Percentiles rank a stretch among this genome's conserved stretches.
Conservation (phyloP, 1,140 invertebrate genomes). For the Aricia agestis region DNA sequence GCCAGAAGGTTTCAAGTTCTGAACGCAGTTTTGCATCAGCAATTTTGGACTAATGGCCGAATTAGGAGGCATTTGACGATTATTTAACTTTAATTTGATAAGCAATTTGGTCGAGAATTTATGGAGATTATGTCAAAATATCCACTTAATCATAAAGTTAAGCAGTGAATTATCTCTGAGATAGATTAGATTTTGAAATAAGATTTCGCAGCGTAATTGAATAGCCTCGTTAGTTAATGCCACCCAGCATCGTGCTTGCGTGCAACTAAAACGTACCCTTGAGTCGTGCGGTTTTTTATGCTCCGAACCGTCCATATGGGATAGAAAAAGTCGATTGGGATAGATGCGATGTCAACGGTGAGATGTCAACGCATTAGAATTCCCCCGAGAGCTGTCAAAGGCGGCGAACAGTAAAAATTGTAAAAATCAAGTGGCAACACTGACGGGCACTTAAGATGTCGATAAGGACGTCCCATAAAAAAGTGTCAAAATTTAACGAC, state of each 20-base stretch:
- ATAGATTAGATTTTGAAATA: no score
- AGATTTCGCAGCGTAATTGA: no score
- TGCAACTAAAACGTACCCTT: not conserved
- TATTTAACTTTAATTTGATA: no score
- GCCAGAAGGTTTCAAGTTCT: no score
- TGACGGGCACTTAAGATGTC: conserved; percentile 48
- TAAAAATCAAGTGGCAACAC: conserved; percentile 26
- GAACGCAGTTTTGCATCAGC: no score
- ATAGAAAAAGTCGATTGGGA: not conserved
- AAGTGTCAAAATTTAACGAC: conserved; percentile 61
- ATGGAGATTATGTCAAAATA: no score
- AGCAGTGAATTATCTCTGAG: no score
- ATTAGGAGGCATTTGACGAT: no score
- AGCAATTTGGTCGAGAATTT: no score
- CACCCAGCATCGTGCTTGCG: not conserved
- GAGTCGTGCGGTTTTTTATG: not conserved
- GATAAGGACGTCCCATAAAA: conserved; percentile 47
- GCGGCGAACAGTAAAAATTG: conserved; percentile 20
- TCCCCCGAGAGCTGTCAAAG: conserved; percentile 15
- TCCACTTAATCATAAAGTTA: no score
- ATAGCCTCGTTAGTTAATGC: no score
- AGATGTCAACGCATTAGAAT: not conserved
- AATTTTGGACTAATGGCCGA: no score
- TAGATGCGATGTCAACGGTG: not conserved
- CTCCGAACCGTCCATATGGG: not conserved